Evolutionary conservation across 37 sponge, comb jelly and placozoan species (phyloP).

Genomic region (Aplysina aerophoba): DNA sequence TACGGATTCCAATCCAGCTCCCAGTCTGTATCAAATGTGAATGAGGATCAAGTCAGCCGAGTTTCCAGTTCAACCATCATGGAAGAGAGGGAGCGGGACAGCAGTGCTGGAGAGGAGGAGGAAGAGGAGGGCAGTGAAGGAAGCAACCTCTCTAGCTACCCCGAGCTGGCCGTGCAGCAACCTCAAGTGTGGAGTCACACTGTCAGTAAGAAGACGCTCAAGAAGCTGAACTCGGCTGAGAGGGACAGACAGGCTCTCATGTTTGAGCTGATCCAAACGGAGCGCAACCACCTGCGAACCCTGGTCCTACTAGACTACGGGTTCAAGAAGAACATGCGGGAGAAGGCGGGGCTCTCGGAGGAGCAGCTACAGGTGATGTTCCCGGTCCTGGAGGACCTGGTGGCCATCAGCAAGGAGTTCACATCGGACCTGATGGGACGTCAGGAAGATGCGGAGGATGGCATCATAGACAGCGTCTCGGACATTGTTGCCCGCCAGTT

Average conservation of each 20-base stretch:
- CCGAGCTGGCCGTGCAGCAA: conserved; percentile 9
- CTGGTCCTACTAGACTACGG: conserved; percentile 45
- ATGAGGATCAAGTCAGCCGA: conserved; percentile 3
- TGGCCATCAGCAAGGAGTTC: conserved; percentile 62
- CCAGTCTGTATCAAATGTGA: conserved; percentile 7
- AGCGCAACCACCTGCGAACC: conserved; percentile 49
- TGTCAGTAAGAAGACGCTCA: conserved; percentile 22
- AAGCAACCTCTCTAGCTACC: not conserved
- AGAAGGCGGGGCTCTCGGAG: conserved; percentile 33
- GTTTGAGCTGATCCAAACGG: conserved; percentile 70
- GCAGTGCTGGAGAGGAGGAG: not conserved
- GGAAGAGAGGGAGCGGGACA: not conserved
- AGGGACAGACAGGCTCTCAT: conserved; percentile 69
- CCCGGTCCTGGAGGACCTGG: conserved; percentile 62
- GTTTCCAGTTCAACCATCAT: not conserved
- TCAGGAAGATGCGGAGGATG: conserved; percentile 8
- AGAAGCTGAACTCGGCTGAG: conserved; percentile 62
- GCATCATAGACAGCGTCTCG: conserved; percentile 50
- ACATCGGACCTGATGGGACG: conserved; percentile 25
- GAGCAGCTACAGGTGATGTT: conserved; percentile 55
- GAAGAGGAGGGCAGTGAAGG: not conserved
- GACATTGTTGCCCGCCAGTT: conserved; percentile 67
- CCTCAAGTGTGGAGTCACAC: conserved; percentile 50
- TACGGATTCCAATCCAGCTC: not conserved
- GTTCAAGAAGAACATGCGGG: conserved; percentile 52